Conservation (phyloP, 2,888 invertebrate species). For the Drosophila ezoana region DNA sequence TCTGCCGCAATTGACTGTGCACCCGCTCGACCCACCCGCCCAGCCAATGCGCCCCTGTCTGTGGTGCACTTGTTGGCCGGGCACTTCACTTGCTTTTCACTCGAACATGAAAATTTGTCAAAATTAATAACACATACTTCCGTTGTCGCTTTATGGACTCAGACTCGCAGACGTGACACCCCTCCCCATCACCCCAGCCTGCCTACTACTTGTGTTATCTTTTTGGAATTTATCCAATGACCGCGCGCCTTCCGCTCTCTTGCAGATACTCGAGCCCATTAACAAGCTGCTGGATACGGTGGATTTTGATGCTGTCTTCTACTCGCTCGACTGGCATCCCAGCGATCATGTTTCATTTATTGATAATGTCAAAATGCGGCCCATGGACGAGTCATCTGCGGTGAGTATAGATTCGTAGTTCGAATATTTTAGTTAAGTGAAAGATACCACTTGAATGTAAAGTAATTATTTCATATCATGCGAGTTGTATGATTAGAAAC, state of each 20-base stretch:
- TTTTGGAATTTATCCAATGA: slow-evolving; percentile 43
- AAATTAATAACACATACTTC: slow-evolving; percentile 82
- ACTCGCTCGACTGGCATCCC: slow-evolving; percentile 99
- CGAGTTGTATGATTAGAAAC: background rate
- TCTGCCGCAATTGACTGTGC: slow-evolving; percentile 62
- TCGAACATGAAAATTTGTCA: slow-evolving; percentile 81
- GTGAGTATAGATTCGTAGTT: slow-evolving; percentile 84
- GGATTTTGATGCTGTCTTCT: slow-evolving; percentile 94
- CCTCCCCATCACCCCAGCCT: background rate
- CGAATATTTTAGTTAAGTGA: too few species aligned
- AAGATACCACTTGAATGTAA: background rate
- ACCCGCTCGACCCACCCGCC: background rate
- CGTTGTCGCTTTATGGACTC: slow-evolving; percentile 71
- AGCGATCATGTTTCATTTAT: slow-evolving; percentile 93
- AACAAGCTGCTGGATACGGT: slow-evolving; percentile 93
- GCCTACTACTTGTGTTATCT: slow-evolving; percentile 1
- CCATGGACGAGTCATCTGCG: slow-evolving; percentile 90
- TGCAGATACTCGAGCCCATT: slow-evolving; percentile 94
- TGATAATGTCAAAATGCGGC: slow-evolving; percentile 93
- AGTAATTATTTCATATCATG: background rate
- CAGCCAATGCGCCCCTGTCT: slow-evolving; percentile 6
- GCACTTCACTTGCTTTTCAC: slow-evolving; percentile 56
- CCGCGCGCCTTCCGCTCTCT: slow-evolving; percentile 20
- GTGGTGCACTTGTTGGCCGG: slow-evolving; percentile 55
- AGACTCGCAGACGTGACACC: slow-evolving; percentile 41